Conservation (phyloP, 2,888 invertebrate species). For the Lasioglossum leucozonium region DNA sequence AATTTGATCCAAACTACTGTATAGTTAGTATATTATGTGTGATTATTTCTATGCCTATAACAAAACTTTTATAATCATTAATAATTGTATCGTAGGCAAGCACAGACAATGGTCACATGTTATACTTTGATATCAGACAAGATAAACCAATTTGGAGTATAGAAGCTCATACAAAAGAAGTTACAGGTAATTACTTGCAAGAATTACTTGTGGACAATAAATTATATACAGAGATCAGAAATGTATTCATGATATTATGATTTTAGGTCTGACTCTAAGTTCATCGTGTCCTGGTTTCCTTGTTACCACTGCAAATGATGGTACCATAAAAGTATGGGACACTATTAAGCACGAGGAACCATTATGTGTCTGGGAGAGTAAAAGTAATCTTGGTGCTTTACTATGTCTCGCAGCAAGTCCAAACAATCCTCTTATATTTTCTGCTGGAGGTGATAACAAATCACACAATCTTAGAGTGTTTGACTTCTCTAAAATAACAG, state of each 20-base stretch:
- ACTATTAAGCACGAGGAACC: constrained; percentile 75
- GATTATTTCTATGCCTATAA: background rate
- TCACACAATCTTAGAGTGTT: constrained; percentile 90
- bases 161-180: constrained; percentile 93
- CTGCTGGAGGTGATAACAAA: constrained; percentile 94
- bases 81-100: constrained; percentile 82
- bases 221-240: background rate
- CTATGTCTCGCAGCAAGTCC: constrained; percentile 92
- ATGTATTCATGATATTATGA: constrained; percentile 5
- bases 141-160: constrained; percentile 88
- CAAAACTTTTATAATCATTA: background rate
- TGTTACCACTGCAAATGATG: constrained; percentile 92
- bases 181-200: constrained; percentile 87
- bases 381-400: constrained; percentile 88
- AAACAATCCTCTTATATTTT: constrained; percentile 92
- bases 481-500: constrained; percentile 87
- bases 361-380: constrained; percentile 76
- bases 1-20: constrained; percentile 91
- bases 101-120: constrained; percentile 86
- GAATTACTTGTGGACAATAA: background rate
- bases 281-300: constrained; percentile 90
- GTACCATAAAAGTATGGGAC: constrained; percentile 95
- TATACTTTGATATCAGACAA: constrained; percentile 86
- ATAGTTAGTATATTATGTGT: constrained; percentile 86
- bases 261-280: constrained; percentile 89